A percentile compares a stretch with the other conserved stretches of the same genome.
phyloP scores from a whole-genome alignment of 2,113 vertebrate species.

The Nothocercus julius region DNA sequence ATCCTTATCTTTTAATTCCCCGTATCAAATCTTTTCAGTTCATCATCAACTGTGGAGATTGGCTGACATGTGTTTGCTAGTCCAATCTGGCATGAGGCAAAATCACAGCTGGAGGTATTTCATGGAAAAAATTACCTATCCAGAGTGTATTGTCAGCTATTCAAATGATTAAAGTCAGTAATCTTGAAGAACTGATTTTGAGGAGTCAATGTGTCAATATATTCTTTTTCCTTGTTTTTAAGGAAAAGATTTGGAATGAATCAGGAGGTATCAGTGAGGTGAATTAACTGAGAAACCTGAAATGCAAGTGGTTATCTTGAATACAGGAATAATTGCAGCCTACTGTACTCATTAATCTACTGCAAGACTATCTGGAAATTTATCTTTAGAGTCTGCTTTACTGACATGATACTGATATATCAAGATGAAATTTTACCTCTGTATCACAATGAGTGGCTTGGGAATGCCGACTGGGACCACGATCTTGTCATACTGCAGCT shows the following conservation, averaged over 20 bases:
- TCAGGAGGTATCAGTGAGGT: not conserved
- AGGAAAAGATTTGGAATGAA: not conserved
- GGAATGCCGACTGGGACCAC: not conserved
- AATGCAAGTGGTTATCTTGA: not conserved
- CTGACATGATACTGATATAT: not conserved
- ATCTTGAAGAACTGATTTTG: not conserved
- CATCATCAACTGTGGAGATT: not conserved
- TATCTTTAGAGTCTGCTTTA: not conserved
- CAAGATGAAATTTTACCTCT: not conserved
- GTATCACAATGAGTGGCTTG: rapidly evolving
- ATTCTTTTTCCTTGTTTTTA: not conserved
- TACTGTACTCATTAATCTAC: not conserved
- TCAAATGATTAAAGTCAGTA: not conserved
- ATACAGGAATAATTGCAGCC: not conserved
- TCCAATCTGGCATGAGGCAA: not conserved
- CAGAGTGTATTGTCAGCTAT: not conserved
- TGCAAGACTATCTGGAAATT: not conserved
- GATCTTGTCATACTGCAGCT: not conserved
- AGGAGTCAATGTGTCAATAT: rapidly evolving
- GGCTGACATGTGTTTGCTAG: constrained; percentile 17
- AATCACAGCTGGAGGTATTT: constrained; percentile 40
- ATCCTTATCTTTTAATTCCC: constrained; percentile 44
- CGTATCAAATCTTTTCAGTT: constrained; percentile 18
- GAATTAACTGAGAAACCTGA: not conserved
- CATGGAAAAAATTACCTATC: not conserved